Percentiles rank a stretch among this genome's conserved stretches.
These are phyloP conservation scores for Sebastes alutus DNA, from an alignment of 2,797 vertebrate species.

Conservation along the genomic window DNA sequence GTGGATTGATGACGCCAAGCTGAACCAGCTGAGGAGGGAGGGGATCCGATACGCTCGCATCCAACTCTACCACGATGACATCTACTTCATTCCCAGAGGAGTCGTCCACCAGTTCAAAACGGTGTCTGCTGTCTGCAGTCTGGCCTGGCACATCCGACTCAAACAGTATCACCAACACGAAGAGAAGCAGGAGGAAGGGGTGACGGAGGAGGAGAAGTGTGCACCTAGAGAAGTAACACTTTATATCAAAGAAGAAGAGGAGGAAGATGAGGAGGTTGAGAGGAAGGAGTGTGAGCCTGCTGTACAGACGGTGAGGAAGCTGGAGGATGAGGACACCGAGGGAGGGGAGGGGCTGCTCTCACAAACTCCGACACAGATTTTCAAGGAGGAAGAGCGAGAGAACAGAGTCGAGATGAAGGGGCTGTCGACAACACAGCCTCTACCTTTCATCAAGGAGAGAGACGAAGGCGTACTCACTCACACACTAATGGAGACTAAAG, in stretches of 20 bases:
- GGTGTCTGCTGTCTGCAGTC: conserved; percentile 95
- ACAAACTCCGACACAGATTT: conserved; percentile 26
- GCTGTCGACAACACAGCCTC: conserved; percentile 7
- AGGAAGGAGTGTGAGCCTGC: conserved; percentile 27
- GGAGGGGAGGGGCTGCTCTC: conserved; percentile 14
- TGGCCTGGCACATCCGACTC: conserved; percentile 97
- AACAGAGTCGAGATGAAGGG: conserved; percentile 37
- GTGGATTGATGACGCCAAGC: conserved; percentile 99
- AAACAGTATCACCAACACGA: conserved; percentile 87
- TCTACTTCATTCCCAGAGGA: conserved; percentile 98
- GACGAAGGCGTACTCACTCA: conserved; percentile 43
- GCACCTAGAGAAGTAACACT: conserved; percentile 5
- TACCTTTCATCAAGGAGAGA: conserved; percentile 47
- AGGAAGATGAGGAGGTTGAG: conserved; percentile 40
- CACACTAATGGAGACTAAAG: conserved; percentile 38
- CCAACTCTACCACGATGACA: conserved; percentile 97
- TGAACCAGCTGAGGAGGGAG: conserved; percentile 97
- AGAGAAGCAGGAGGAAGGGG: conserved; percentile 60
- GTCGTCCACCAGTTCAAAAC: conserved; percentile 99
- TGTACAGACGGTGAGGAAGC: conserved; percentile 28
- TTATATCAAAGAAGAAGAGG: conserved; percentile 61
- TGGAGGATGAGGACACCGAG: conserved; percentile 41
- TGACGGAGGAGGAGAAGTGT: conserved; percentile 29
- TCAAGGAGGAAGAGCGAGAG: conserved; percentile 64
- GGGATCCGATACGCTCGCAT: conserved; percentile 97